These are phyloP conservation scores for Neopipo cinnamomea DNA, from an alignment of 2,113 vertebrate species.

Conservation along the genomic window DNA sequence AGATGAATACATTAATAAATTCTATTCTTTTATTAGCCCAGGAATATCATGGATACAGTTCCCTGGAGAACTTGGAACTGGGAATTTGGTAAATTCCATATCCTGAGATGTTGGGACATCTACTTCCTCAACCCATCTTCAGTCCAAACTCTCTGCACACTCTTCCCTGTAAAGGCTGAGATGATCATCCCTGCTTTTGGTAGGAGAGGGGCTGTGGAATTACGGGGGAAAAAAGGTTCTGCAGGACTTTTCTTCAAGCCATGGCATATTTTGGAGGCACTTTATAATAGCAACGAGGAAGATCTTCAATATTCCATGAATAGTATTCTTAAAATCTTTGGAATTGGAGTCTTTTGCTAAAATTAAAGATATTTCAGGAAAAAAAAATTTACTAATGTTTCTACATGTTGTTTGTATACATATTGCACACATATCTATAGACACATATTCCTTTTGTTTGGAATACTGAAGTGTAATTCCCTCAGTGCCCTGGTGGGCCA, in stretches of 20 bases:
- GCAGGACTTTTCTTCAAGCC: background rate
- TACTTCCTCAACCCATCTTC: background rate
- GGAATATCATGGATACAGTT: no score
- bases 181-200: background rate
- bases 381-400: background rate
- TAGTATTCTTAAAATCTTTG: background rate
- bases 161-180: background rate
- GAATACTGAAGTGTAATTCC: background rate
- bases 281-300: fast-evolving
- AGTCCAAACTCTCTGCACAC: background rate
- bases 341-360: background rate
- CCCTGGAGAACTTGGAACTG: no score
- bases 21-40: no score
- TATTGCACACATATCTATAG: no score
- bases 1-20: no score
- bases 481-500: background rate
- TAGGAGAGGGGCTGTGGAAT: background rate
- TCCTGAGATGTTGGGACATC: no score
- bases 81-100: no score
- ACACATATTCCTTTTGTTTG: background rate
- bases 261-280: background rate
- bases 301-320: background rate
- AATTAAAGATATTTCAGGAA: background rate
- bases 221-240: background rate
- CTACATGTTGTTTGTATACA: background rate